phyloP scores from a whole-genome alignment of 37 sponge, comb jelly and placozoan species.

The Spongia lamella region DNA sequence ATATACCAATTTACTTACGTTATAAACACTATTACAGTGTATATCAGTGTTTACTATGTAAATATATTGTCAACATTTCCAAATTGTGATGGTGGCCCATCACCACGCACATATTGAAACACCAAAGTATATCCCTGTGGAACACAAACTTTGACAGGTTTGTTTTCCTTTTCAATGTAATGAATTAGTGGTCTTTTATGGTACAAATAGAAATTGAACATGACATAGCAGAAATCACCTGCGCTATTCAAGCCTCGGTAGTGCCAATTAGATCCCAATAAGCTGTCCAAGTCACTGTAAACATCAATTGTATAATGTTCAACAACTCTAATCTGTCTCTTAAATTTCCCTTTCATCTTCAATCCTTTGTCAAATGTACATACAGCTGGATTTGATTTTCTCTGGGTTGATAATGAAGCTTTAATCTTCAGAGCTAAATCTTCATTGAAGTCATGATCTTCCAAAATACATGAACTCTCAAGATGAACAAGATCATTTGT shows the following conservation, averaged over 20 bases:
- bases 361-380: slow-evolving; percentile 2
- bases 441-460: too few species aligned
- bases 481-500: background rate
- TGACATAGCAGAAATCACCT: slow-evolving; percentile 26
- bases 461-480: too few species aligned
- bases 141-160: background rate
- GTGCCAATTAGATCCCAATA: slow-evolving; percentile 26
- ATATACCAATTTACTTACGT: too few species aligned
- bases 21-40: too few species aligned
- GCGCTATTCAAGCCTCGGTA: slow-evolving; percentile 9
- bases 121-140: slow-evolving; percentile 1
- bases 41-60: background rate
- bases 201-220: slow-evolving; percentile 5
- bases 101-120: slow-evolving; percentile 10
- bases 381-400: slow-evolving; percentile 10
- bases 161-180: background rate
- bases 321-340: background rate
- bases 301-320: background rate
- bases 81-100: slow-evolving; percentile 8
- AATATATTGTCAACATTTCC: slow-evolving; percentile 19
- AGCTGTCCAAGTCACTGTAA: background rate
- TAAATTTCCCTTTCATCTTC: too few species aligned
- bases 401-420: background rate
- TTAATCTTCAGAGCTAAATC: background rate
- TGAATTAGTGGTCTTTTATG: background rate